Conservation (phyloP, 2,888 invertebrate species). For the Cheilosia vulpina region DNA sequence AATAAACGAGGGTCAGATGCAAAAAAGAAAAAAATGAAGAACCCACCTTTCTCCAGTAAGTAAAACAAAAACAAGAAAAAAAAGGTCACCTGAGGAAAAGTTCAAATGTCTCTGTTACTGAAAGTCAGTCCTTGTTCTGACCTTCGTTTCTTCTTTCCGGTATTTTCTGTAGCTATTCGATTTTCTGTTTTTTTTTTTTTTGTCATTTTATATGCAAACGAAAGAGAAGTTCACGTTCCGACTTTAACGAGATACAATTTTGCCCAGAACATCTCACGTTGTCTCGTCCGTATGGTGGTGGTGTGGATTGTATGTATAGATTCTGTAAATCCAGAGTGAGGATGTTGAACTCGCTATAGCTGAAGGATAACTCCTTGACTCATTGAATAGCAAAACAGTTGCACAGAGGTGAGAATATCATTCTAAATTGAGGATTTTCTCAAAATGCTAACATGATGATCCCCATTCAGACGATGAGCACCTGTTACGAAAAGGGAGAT, state of each 20-base stretch:
- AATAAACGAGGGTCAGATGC: constrained; percentile 35
- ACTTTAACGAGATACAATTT: constrained; percentile 55
- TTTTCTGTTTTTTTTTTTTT: constrained; percentile 1
- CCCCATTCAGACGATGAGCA: constrained; percentile 52
- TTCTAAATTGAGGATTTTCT: constrained; percentile 66
- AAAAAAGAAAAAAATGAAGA: neutral
- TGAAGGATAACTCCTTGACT: constrained; percentile 53
- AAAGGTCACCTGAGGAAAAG: constrained; percentile 52
- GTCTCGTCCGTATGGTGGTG: constrained; percentile 5
- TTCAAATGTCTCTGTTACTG: constrained; percentile 29
- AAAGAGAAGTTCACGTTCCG: constrained; percentile 22
- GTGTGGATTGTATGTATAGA: neutral
- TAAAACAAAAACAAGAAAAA: neutral
- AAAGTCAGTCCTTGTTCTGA: constrained; percentile 25
- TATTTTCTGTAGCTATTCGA: neutral
- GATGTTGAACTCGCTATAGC: constrained; percentile 53
- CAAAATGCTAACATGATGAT: constrained; percentile 68
- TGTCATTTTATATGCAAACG: constrained; percentile 26
- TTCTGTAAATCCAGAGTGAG: neutral
- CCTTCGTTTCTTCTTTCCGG: constrained; percentile 30
- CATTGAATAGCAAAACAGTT: constrained; percentile 71
- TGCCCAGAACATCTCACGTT: constrained; percentile 12
- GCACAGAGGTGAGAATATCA: constrained; percentile 69
- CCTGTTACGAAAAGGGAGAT: constrained; percentile 39
- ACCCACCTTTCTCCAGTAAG: neutral